Evolutionary conservation across 30 jellyfish, hydroid and myxozoan genomes (phyloP).

Genomic region (Turritopsis dohrnii): DNA sequence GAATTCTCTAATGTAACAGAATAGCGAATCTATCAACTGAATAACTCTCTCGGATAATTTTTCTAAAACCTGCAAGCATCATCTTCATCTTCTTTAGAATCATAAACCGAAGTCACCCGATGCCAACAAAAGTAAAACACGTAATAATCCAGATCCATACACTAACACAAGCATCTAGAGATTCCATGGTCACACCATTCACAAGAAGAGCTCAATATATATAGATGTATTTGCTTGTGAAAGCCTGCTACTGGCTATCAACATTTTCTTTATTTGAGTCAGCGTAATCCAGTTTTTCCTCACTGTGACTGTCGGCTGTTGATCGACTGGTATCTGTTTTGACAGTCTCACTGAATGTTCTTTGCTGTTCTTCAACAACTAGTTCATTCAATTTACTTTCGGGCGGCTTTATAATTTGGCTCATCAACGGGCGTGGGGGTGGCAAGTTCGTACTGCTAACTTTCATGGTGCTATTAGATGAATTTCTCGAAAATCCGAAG

Average conservation of each 20-base stretch:
- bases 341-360: neutral
- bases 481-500: slow-evolving; percentile 3
- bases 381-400: slow-evolving; percentile 30
- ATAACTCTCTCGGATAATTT: neutral
- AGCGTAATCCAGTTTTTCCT: too few species aligned
- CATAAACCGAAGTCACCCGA: neutral
- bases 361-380: neutral
- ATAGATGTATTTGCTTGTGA: neutral
- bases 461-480: neutral
- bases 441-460: slow-evolving; percentile 1
- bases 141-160: neutral
- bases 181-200: neutral
- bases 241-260: neutral
- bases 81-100: neutral
- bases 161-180: neutral
- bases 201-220: neutral
- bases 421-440: slow-evolving; percentile 37
- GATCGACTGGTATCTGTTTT: neutral
- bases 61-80: neutral
- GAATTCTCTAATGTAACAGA: neutral
- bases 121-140: neutral
- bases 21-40: neutral
- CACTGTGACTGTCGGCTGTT: neutral
- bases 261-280: slow-evolving; percentile 13
- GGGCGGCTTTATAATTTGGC: slow-evolving; percentile 38